A percentile compares a stretch with the other conserved stretches of the same genome.
phyloP scores from a whole-genome alignment of 2,797 vertebrate genomes.

The Microhierax caerulescens region DNA sequence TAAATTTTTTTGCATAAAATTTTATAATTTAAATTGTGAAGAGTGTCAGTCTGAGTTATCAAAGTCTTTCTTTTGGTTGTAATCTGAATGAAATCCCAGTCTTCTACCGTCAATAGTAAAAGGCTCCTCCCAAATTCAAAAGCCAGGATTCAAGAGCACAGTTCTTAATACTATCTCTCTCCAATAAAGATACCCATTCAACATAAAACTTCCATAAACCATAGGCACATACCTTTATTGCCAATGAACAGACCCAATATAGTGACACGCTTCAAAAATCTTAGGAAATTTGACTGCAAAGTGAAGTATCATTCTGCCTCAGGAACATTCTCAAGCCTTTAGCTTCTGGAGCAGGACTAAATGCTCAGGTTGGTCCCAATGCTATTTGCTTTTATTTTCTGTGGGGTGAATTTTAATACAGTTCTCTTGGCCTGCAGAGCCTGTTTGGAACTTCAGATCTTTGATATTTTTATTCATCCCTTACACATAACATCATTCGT shows the following conservation, averaged over 20 bases:
- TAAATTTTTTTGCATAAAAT: neutral
- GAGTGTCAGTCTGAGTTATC: neutral
- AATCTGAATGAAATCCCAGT: neutral
- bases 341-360: neutral
- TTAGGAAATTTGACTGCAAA: neutral
- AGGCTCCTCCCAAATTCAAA: neutral
- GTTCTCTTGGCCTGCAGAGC: neutral
- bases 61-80: neutral
- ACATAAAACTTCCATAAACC: neutral
- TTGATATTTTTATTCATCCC: constrained; percentile 55
- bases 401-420: constrained; percentile 8
- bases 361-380: neutral
- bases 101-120: neutral
- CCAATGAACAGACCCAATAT: neutral
- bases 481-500: constrained; percentile 48
- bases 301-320: neutral
- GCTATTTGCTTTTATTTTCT: constrained; percentile 35
- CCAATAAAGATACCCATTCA: neutral
- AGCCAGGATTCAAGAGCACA: neutral
- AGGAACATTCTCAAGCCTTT: neutral
- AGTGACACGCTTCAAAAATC: neutral
- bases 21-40: neutral
- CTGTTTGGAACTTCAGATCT: constrained; percentile 24
- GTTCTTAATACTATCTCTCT: neutral
- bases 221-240: neutral